Percentiles rank a stretch among this genome's conserved stretches.
Evolutionary conservation across 2,888 invertebrate species (phyloP).

Genomic region (Meghimatium bilineatum): DNA sequence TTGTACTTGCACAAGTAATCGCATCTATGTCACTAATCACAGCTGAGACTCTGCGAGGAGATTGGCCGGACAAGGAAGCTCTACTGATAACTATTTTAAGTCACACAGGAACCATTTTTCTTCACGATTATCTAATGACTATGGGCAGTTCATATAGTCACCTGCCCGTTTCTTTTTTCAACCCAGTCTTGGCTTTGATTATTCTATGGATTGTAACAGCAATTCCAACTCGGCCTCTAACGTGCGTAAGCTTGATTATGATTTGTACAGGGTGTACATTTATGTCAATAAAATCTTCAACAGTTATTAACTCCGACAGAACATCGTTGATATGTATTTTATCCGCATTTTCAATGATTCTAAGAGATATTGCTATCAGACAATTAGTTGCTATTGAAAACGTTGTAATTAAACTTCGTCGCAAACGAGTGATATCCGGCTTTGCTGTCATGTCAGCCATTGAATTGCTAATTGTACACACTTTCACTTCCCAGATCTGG

Average conservation of each 20-base stretch:
- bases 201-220: constrained; percentile 37
- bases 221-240: background rate
- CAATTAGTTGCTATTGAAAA: constrained; percentile 25
- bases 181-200: constrained; percentile 25
- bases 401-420: constrained; percentile 5
- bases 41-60: constrained; percentile 14
- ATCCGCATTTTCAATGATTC: constrained; percentile 4
- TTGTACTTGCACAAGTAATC: constrained; percentile 6
- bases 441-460: background rate
- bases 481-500: background rate
- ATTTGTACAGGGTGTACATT: constrained; percentile 25
- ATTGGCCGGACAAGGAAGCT: constrained; percentile 41
- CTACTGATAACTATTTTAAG: constrained; percentile 8
- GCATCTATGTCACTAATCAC: background rate
- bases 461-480: background rate
- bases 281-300: constrained; percentile 24
- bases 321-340: constrained; percentile 30
- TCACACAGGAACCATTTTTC: constrained; percentile 26
- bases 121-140: constrained; percentile 39
- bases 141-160: constrained; percentile 26
- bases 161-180: constrained; percentile 5
- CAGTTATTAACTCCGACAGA: constrained; percentile 30
- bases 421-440: background rate
- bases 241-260: background rate
- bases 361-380: constrained; percentile 39